Evolutionary conservation across 1,140 invertebrate species (phyloP).

Genomic region (Leptestheria dahalacensis): DNA sequence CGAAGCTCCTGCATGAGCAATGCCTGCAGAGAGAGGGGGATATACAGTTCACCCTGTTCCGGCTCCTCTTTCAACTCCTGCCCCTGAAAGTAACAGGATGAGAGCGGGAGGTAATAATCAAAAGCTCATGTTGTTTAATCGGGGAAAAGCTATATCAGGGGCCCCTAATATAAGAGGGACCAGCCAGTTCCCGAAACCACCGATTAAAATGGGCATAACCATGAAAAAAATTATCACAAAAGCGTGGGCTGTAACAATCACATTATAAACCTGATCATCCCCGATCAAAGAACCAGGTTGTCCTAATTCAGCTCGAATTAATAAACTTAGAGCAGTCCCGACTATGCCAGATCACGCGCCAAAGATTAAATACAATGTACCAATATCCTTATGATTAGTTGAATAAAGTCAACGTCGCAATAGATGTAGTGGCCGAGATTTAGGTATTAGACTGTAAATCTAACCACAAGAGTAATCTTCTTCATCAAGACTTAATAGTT

Average conservation of each 20-base stretch:
- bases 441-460: slow-evolving; percentile 14
- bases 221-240: slow-evolving; percentile 68
- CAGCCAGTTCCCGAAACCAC: slow-evolving; percentile 61
- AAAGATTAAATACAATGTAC: slow-evolving; percentile 55
- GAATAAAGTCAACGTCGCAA: slow-evolving; percentile 38
- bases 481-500: background rate
- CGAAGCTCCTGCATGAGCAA: slow-evolving; percentile 39
- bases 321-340: slow-evolving; percentile 41
- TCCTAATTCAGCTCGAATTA: slow-evolving; percentile 51
- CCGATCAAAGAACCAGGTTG: slow-evolving; percentile 40
- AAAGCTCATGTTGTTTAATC: slow-evolving; percentile 65
- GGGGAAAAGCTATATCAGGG: slow-evolving; percentile 56
- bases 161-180: slow-evolving; percentile 51
- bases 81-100: slow-evolving; percentile 38
- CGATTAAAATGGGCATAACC: slow-evolving; percentile 60
- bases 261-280: slow-evolving; percentile 54
- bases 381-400: slow-evolving; percentile 62
- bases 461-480: background rate
- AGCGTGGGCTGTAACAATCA: slow-evolving; percentile 51
- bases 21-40: slow-evolving; percentile 41
- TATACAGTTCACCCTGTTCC: slow-evolving; percentile 50
- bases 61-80: slow-evolving; percentile 40
- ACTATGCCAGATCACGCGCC: slow-evolving; percentile 46
- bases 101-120: slow-evolving; percentile 47
- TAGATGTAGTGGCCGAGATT: slow-evolving; percentile 34